Conservation (phyloP, 2,797 vertebrate species). For the Spatula versicolor region DNA sequence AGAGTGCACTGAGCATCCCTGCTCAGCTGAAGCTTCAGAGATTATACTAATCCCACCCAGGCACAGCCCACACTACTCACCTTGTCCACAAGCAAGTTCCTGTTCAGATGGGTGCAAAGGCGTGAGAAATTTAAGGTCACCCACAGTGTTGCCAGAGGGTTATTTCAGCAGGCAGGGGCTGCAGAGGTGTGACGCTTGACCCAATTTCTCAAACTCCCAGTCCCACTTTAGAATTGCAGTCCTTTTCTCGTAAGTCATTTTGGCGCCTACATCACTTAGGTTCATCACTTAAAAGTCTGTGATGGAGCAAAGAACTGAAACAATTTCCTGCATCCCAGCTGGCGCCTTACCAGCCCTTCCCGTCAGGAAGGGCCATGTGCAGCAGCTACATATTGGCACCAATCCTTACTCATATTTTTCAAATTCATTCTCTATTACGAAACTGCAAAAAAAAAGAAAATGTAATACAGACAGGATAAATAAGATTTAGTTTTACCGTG, state of each 20-base stretch:
- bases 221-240: not conserved
- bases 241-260: not conserved
- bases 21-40: not conserved
- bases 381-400: not conserved
- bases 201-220: not conserved
- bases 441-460: not conserved
- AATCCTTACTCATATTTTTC: not conserved
- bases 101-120: not conserved
- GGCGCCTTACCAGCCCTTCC: not conserved
- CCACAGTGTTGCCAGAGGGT: accelerated
- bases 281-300: not conserved
- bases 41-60: not conserved
- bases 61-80: too few species aligned
- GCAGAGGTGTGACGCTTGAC: not conserved
- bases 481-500: not conserved
- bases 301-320: not conserved
- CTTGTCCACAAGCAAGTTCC: accelerated
- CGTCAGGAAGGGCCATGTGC: not conserved
- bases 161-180: accelerated
- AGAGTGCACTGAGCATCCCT: not conserved
- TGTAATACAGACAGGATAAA: not conserved
- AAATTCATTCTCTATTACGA: not conserved
- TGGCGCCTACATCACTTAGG: not conserved
- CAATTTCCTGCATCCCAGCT: not conserved
- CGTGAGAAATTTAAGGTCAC: not conserved